phyloP scores from a whole-genome alignment of 2,797 vertebrate genomes.

The Peromyscus nudipes region DNA sequence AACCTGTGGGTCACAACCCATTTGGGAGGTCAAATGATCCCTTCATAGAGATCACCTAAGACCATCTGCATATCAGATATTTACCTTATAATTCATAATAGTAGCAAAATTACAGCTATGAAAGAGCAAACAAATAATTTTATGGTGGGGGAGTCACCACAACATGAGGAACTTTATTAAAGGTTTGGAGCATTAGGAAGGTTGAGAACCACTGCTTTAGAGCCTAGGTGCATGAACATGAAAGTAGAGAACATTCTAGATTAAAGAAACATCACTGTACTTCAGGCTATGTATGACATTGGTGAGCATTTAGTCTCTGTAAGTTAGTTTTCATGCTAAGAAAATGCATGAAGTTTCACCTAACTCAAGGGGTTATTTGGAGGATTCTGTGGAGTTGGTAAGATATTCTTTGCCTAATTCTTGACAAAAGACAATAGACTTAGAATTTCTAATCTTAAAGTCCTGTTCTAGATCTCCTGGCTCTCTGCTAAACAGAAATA shows the following conservation, averaged over 20 bases:
- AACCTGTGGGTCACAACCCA: neutral
- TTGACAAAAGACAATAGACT: neutral
- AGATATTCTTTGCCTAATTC: neutral
- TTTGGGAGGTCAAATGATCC: neutral
- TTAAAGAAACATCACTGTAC: neutral
- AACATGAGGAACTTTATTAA: neutral
- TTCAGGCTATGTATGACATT: neutral
- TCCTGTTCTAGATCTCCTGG: neutral
- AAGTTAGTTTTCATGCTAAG: neutral
- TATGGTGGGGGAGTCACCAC: neutral
- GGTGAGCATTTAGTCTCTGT: neutral
- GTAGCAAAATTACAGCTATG: neutral
- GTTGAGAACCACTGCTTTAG: neutral
- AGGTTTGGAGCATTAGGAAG: neutral
- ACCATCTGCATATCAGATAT: neutral
- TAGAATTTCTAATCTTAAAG: neutral
- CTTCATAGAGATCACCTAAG: neutral
- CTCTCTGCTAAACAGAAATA: constrained; percentile 24
- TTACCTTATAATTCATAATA: neutral
- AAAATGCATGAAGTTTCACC: neutral
- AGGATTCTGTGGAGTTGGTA: neutral
- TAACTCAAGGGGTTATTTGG: too few relatives aligned
- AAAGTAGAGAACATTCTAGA: neutral
- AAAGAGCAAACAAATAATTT: neutral
- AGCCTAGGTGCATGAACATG: neutral